These are phyloP conservation scores for Sebastes cheni DNA, from an alignment of 2,797 vertebrate species.

Conservation along the genomic window DNA sequence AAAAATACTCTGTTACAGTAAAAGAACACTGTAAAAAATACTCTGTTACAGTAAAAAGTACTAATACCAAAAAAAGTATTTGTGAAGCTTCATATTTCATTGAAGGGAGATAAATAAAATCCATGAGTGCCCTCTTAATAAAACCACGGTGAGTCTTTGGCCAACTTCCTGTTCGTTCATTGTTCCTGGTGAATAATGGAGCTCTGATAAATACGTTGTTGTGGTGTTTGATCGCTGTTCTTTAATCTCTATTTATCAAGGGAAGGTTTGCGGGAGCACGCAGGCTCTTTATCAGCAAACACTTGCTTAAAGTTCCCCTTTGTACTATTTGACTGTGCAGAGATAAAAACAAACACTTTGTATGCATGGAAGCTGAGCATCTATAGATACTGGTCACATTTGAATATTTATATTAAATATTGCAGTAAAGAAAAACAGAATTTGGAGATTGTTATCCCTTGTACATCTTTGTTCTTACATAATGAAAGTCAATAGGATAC, in stretches of 20 bases:
- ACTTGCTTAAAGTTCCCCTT: background rate
- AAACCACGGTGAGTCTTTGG: background rate
- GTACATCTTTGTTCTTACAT: slow-evolving; percentile 35
- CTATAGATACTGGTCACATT: background rate
- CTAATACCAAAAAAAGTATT: background rate
- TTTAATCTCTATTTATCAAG: slow-evolving; percentile 20
- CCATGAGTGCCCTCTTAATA: background rate
- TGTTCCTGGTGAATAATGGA: background rate
- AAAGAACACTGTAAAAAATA: too few species aligned
- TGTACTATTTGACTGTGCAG: background rate
- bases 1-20: too few species aligned
- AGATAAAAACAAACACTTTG: background rate
- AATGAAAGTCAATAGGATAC: slow-evolving; percentile 42
- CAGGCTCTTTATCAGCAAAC: slow-evolving; percentile 2
- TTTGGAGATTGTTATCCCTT: background rate
- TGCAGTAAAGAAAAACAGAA: background rate
- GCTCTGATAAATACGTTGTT: slow-evolving; percentile 2
- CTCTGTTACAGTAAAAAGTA: too few species aligned
- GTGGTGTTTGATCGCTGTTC: background rate
- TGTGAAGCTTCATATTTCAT: background rate
- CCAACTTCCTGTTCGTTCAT: background rate
- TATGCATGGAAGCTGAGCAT: too few species aligned
- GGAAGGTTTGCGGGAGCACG: background rate
- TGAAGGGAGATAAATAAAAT: background rate
- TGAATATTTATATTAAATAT: background rate